Evolutionary conservation across 2,888 invertebrate genomes (phyloP).

Genomic region (Eumerus sabulonum): DNA sequence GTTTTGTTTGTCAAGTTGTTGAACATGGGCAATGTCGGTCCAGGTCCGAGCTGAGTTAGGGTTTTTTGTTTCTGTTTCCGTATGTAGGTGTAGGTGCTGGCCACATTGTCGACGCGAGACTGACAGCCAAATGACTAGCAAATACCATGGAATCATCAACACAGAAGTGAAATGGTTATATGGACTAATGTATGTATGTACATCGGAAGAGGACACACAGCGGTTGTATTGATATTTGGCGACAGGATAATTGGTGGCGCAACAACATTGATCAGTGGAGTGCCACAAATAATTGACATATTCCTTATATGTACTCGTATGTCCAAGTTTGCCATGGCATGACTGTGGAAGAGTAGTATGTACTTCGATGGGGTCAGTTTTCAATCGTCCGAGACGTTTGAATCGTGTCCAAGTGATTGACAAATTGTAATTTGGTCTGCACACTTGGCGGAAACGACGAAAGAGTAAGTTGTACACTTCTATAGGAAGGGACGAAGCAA

Average conservation of each 20-base stretch:
- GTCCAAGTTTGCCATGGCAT: slow-evolving; percentile 27
- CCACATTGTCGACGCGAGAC: slow-evolving; percentile 52
- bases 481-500: slow-evolving; percentile 21
- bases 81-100: slow-evolving; percentile 24
- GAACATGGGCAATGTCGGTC: slow-evolving; percentile 41
- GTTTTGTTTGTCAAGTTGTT: slow-evolving; percentile 68
- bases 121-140: slow-evolving; percentile 65
- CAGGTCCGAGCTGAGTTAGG: neutral
- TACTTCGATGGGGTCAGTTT: neutral
- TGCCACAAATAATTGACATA: slow-evolving; percentile 67
- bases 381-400: neutral
- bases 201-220: slow-evolving; percentile 22
- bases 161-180: slow-evolving; percentile 18
- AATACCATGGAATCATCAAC: slow-evolving; percentile 58
- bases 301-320: slow-evolving; percentile 31
- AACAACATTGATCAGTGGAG: slow-evolving; percentile 61
- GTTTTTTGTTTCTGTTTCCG: slow-evolving; percentile 31
- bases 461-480: too few species aligned
- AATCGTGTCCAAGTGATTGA: slow-evolving; percentile 57
- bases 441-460: slow-evolving; percentile 34
- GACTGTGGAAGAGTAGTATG: slow-evolving; percentile 18
- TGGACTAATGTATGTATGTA: neutral
- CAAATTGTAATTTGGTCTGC: slow-evolving; percentile 58
- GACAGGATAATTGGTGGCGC: slow-evolving; percentile 67
- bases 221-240: slow-evolving; percentile 65